Conservation (phyloP, 2,888 invertebrate species). For the Agonum fuliginosum region DNA sequence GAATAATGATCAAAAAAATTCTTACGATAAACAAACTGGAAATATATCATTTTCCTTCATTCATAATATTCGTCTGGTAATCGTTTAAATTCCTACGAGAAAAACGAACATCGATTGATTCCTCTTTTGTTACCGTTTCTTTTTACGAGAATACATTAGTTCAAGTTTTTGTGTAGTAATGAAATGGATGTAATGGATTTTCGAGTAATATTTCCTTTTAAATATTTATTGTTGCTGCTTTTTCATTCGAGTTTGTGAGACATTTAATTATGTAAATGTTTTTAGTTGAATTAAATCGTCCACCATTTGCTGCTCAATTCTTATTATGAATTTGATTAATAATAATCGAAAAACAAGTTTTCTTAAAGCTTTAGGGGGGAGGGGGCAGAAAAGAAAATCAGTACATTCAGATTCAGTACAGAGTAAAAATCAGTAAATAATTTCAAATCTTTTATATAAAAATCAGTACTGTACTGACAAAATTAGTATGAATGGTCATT, state of each 20-base stretch:
- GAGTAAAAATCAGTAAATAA: too few species aligned
- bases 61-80: constrained; percentile 37
- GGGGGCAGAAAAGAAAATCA: too few species aligned
- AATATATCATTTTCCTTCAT: constrained; percentile 30
- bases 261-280: constrained; percentile 33
- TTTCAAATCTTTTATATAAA: too few species aligned
- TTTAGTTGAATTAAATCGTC: constrained; percentile 17
- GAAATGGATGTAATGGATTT: constrained; percentile 46
- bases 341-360: too few species aligned
- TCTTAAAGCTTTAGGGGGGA: too few species aligned
- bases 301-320: background rate
- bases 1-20: background rate
- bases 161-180: constrained; percentile 36
- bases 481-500: too few species aligned
- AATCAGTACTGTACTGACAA: too few species aligned
- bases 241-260: background rate
- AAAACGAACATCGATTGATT: constrained; percentile 40
- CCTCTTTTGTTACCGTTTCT: constrained; percentile 28
- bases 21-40: constrained; percentile 17
- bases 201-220: constrained; percentile 35
- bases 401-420: too few species aligned
- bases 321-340: too few species aligned
- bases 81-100: constrained; percentile 37
- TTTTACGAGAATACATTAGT: constrained; percentile 45
- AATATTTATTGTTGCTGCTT: constrained; percentile 37